Percentiles rank a stretch among this genome's conserved stretches.
Evolutionary conservation across 1,140 invertebrate species (phyloP).

Genomic region (Eupeodes corollae): DNA sequence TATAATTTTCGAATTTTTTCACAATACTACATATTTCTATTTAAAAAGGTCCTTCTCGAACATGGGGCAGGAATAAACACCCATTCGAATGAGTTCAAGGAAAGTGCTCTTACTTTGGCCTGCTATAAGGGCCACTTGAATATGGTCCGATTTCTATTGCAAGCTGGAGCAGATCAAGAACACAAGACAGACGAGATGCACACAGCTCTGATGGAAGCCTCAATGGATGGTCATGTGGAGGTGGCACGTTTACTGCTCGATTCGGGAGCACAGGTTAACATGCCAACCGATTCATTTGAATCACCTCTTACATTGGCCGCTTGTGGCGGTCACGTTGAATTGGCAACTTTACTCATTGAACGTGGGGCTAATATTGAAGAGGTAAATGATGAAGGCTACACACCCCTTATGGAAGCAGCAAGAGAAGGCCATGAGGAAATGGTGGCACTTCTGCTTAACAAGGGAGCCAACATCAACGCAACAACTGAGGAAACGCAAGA

Average conservation of each 20-base stretch:
- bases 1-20: neutral
- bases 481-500: conserved; percentile 98
- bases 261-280: conserved; percentile 96
- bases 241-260: conserved; percentile 85
- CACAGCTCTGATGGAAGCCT: conserved; percentile 98
- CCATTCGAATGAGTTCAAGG: conserved; percentile 98
- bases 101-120: conserved; percentile 86
- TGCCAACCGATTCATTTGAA: conserved; percentile 99
- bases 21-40: conserved; percentile 11
- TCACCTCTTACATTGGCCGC: conserved; percentile 95
- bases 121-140: conserved; percentile 97
- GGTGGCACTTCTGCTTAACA: conserved; percentile 84
- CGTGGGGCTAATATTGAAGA: conserved; percentile 97
- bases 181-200: conserved; percentile 99
- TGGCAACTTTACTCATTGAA: conserved; percentile 89
- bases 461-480: conserved; percentile 94
- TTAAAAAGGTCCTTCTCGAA: conserved; percentile 62
- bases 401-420: conserved; percentile 97
- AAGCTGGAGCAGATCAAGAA: conserved; percentile 89
- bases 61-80: conserved; percentile 95
- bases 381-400: conserved; percentile 99
- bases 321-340: conserved; percentile 94
- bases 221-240: conserved; percentile 98
- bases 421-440: conserved; percentile 97
- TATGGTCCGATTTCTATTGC: conserved; percentile 92